phyloP scores from a whole-genome alignment of 2,113 vertebrate genomes.

The Nematolebias whitei region DNA sequence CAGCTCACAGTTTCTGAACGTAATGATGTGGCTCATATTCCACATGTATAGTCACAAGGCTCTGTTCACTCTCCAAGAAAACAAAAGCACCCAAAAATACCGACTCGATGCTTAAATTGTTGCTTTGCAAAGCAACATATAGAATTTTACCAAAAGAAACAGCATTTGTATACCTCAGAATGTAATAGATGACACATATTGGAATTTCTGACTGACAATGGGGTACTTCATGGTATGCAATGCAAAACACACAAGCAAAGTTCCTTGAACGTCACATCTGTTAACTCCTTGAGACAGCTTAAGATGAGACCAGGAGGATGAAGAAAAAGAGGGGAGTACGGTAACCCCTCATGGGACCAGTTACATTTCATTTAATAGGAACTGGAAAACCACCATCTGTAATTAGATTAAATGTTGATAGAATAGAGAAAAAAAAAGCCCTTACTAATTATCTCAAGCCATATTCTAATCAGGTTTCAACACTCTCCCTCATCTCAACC shows the following conservation, averaged over 20 bases:
- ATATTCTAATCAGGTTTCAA: slow-evolving; percentile 79
- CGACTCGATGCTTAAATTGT: not conserved
- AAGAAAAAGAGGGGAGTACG: slow-evolving; percentile 31
- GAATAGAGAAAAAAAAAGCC: slow-evolving; percentile 46
- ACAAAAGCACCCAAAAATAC: slow-evolving; percentile 1
- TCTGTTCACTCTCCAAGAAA: slow-evolving; percentile 14
- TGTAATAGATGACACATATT: slow-evolving; percentile 4
- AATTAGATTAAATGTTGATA: slow-evolving; percentile 76
- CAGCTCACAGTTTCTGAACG: slow-evolving; percentile 29
- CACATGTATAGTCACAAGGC: slow-evolving; percentile 9
- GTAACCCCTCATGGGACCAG: slow-evolving; percentile 56
- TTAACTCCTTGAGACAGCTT: slow-evolving; percentile 47
- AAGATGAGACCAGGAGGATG: slow-evolving; percentile 42
- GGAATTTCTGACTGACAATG: slow-evolving; percentile 13
- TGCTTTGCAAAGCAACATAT: not conserved
- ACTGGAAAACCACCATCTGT: slow-evolving; percentile 74
- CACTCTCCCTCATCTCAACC: slow-evolving; percentile 42
- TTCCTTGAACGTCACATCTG: slow-evolving; percentile 55
- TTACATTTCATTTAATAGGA: slow-evolving; percentile 72
- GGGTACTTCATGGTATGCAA: slow-evolving; percentile 1
- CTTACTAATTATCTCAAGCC: slow-evolving; percentile 77
- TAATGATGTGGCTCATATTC: slow-evolving; percentile 11
- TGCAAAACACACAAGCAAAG: slow-evolving; percentile 36
- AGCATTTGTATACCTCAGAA: slow-evolving; percentile 1
- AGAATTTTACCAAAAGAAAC: slow-evolving; percentile 9